Evolutionary conservation across 2,888 invertebrate genomes (phyloP).

Genomic region (Thyatira batis): DNA sequence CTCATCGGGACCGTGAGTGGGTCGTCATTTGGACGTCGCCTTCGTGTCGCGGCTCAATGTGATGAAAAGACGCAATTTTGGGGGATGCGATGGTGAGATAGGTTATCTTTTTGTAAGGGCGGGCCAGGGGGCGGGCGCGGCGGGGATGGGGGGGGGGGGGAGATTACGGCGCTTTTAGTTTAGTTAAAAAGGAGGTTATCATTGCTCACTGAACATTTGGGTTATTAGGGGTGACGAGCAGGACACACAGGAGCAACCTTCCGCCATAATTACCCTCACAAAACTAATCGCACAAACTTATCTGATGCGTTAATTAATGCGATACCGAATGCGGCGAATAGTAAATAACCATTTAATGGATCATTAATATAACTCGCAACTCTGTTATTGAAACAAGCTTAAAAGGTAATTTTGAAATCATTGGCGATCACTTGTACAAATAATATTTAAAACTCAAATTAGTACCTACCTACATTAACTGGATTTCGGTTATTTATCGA

Average conservation of each 20-base stretch:
- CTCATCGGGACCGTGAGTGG: neutral
- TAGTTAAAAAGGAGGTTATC: neutral
- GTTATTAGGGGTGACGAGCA: neutral
- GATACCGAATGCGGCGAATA: neutral
- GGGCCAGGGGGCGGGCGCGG: neutral
- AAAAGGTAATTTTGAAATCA: neutral
- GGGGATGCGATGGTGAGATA: conserved; percentile 21
- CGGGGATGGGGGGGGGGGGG: conserved; percentile 1
- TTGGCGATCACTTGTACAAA: neutral
- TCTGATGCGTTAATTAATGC: neutral
- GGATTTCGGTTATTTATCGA: neutral
- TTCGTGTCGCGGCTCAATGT: conserved; percentile 6
- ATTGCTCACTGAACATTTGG: conserved; percentile 1
- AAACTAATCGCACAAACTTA: neutral
- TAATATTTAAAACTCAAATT: no score
- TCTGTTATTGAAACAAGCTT: neutral
- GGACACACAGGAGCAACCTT: neutral
- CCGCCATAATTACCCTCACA: neutral
- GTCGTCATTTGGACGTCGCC: conserved; percentile 1
- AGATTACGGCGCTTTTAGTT: conserved; percentile 11
- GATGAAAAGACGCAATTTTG: conserved; percentile 40
- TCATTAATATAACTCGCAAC: neutral
- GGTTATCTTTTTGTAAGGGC: conserved; percentile 29
- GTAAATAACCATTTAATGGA: neutral
- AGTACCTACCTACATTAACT: no score